Evolutionary conservation across 2,888 invertebrate genomes (phyloP).

Genomic region (Lycophotia porphyrea): DNA sequence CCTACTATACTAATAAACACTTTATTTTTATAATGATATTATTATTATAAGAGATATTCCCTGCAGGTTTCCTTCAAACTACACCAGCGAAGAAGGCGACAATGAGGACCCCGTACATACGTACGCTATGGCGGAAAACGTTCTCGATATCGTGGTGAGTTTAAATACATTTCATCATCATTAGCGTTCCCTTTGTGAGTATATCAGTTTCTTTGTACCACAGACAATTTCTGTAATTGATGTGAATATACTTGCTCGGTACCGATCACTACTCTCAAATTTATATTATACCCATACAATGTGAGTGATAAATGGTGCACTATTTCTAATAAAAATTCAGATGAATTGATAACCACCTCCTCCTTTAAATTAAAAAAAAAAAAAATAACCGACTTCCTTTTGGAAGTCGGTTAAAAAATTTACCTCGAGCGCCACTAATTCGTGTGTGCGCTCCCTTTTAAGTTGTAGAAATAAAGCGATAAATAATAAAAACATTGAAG

Average conservation of each 20-base stretch:
- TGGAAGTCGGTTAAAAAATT: too few species aligned
- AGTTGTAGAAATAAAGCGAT: background rate
- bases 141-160: constrained; percentile 97
- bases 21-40: background rate
- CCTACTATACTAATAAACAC: background rate
- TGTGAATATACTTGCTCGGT: background rate
- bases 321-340: background rate
- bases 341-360: too few species aligned
- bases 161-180: constrained; percentile 12
- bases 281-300: background rate
- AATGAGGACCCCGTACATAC: constrained; percentile 96
- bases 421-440: too few species aligned
- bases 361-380: too few species aligned
- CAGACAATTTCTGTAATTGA: background rate
- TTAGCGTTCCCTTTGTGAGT: background rate
- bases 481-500: background rate
- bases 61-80: constrained; percentile 99
- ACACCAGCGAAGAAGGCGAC: constrained; percentile 97
- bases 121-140: constrained; percentile 98
- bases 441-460: too few species aligned
- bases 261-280: background rate
- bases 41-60: background rate
- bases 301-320: background rate
- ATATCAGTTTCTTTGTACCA: background rate
- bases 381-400: too few species aligned